Base-by-base conservation (phyloP, 64 coral and sea anemone genomes). In the Catalaphyllia jardinei region DNA sequence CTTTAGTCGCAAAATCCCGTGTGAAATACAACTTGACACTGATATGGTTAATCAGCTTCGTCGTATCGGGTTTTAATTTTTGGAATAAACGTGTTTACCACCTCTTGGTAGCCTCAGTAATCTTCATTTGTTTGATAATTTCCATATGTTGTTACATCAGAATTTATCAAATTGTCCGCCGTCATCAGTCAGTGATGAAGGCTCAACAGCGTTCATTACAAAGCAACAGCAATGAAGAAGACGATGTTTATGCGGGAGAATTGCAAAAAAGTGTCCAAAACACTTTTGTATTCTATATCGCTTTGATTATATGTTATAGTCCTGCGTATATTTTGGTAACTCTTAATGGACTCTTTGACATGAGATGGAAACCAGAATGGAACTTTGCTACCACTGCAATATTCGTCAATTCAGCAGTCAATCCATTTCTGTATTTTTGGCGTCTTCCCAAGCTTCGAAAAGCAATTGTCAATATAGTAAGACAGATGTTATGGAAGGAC, bases 401-500 rank as follows among this genome's bases (percentile, higher is more conserved):
- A 22, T 86, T 86, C 19, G 31, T 73, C 17, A 92, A 92, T 20
- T 92, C 90, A 0, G 67, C 83, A 13, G 31, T 87, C 20, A 92
- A 92, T 72, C 90, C 90, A 25, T 30, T 92, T 10, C 71, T 92
- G 12, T 92, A 87, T 52, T 77, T 60, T 28, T 92, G 90, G 90
- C 82, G 90, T 4, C 62, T 92, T 46, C 15, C 75, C 20, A 74
- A 92, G 18, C 52, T 87, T 42, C 60, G 90, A 10, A 75, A 38
- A 6, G 75, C 38, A 50, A 38, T 77, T 30, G 1, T 67, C 50
- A 50, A 85, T 31, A 71, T 35, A 17, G 0, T 71, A 29, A 71
- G 24, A 17, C n/a, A 71, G 50, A 17, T 71, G 22, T 71, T 50
- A 10, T n/a, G 62, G 0, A 71, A 50, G 28, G 2, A 71, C 13